These are phyloP conservation scores for Microcebus ravelobensis DNA, from an alignment of 2,113 vertebrate species.

Conservation along the genomic window DNA sequence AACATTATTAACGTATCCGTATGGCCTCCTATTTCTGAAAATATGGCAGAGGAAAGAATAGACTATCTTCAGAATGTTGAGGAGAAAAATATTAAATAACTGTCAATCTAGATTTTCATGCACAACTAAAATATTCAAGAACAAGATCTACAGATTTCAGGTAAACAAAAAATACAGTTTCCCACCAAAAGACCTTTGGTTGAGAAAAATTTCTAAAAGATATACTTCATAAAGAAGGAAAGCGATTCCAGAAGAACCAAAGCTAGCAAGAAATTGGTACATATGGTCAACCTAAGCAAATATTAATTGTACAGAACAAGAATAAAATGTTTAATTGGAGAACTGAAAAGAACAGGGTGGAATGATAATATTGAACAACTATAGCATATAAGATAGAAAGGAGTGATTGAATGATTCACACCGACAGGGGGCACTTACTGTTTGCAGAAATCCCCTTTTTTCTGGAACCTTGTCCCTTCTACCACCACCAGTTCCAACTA, in stretches of 20 bases:
- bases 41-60: not conserved
- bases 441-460: not conserved
- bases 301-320: not conserved
- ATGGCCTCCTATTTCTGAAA: not conserved
- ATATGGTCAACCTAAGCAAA: not conserved
- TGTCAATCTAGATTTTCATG: not conserved
- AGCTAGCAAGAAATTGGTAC: not conserved
- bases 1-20: not conserved
- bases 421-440: not conserved
- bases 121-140: not conserved
- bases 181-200: not conserved
- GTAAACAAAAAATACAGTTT: slow-evolving; percentile 1
- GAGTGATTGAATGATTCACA: not conserved
- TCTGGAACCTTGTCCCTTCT: not conserved
- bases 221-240: not conserved
- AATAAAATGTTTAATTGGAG: not conserved
- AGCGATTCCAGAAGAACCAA: not conserved
- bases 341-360: not conserved
- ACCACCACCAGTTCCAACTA: not conserved
- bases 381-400: not conserved
- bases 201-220: slow-evolving; percentile 21
- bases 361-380: not conserved
- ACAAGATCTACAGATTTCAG: slow-evolving; percentile 10
- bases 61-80: not conserved
- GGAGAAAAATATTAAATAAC: not conserved